phyloP scores from a whole-genome alignment of 2,797 vertebrate genomes.

The Catamblyrhynchus diadema region DNA sequence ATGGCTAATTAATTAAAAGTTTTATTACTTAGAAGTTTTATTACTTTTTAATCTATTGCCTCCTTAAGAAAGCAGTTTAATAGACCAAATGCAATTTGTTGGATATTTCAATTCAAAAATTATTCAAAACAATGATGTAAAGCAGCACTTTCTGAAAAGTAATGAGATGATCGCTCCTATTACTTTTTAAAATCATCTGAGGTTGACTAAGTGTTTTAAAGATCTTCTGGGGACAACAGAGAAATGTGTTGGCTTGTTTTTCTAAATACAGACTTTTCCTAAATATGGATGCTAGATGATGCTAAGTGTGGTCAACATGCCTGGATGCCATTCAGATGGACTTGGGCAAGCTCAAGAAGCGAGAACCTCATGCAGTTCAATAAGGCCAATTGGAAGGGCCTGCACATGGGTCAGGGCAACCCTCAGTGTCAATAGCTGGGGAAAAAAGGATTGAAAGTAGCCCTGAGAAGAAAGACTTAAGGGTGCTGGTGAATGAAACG shows the following conservation, averaged over 20 bases:
- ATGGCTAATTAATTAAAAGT: background rate
- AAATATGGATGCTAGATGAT: background rate
- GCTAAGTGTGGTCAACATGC: rapidly evolving
- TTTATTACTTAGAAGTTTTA: background rate
- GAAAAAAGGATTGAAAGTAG: background rate
- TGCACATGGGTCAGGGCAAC: background rate
- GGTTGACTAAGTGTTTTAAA: background rate
- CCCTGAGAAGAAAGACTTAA: background rate
- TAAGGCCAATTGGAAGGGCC: too few relatives aligned
- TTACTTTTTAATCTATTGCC: background rate
- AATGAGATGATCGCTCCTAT: rapidly evolving
- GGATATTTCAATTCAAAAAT: background rate
- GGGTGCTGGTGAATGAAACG: background rate
- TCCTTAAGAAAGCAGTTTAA: background rate
- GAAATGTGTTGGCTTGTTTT: background rate
- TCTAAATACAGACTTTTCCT: background rate
- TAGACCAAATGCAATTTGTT: background rate
- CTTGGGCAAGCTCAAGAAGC: background rate
- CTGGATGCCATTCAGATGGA: background rate
- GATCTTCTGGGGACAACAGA: background rate
- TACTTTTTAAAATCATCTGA: background rate
- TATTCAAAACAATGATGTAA: background rate
- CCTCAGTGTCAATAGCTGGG: background rate
- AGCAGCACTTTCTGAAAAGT: background rate
- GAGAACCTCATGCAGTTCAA: background rate